Evolutionary conservation across 2,113 vertebrate genomes (phyloP).

Genomic region (Bolborhynchus lineola): DNA sequence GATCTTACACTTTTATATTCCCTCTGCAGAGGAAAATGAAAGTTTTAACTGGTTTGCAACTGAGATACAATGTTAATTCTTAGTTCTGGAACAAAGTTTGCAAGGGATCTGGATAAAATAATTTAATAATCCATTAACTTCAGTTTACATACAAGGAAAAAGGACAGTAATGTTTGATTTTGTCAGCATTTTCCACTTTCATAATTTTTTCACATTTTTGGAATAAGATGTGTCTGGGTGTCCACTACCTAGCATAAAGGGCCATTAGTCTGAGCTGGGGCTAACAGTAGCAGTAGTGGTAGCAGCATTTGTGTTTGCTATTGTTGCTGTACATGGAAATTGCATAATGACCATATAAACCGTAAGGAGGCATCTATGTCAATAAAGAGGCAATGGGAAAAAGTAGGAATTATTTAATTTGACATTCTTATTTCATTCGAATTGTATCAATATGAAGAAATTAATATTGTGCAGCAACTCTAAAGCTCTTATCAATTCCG

Average conservation of each 20-base stretch:
- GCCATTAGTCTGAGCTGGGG: background rate
- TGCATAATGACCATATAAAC: background rate
- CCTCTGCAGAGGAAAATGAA: background rate
- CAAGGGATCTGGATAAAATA: background rate
- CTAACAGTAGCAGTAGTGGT: background rate
- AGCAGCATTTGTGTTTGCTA: background rate
- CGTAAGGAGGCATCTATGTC: background rate
- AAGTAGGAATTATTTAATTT: background rate
- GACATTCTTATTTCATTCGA: background rate
- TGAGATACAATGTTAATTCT: background rate
- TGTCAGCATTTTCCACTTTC: background rate
- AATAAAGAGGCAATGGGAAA: background rate
- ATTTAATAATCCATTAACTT: background rate
- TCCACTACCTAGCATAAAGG: background rate
- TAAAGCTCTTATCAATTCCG: background rate
- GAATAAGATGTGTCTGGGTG: background rate
- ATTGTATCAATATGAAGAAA: background rate
- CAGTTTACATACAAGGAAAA: background rate
- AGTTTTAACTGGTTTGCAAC: background rate
- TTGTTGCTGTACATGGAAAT: background rate
- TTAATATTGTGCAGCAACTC: background rate
- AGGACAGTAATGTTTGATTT: background rate
- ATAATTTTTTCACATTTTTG: background rate
- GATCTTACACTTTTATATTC: background rate
- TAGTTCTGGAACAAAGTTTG: background rate